A percentile compares a stretch with the other conserved stretches of the same genome.
Conservation (phyloP, 2,113 vertebrate genomes). For the Nerophis lumbriciformis region DNA sequence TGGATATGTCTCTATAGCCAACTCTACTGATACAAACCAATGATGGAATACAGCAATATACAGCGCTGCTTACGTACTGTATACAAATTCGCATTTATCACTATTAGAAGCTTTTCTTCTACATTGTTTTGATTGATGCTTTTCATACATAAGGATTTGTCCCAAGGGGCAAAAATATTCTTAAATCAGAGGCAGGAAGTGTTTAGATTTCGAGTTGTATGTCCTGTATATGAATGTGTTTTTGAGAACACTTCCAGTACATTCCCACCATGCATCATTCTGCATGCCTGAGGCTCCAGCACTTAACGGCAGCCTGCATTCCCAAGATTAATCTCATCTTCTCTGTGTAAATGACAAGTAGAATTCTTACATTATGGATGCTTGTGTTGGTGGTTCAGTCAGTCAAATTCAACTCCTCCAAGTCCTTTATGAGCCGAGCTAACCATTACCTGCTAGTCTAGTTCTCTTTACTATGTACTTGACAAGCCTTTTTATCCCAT, state of each 20-base stretch:
- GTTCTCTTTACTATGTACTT: too few relatives aligned
- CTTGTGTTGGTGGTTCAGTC: neutral
- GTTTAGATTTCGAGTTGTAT: neutral
- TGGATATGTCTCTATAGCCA: neutral
- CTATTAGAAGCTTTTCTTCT: neutral
- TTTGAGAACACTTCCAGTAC: neutral
- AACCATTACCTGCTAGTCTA: neutral
- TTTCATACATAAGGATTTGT: neutral
- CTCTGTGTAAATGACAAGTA: neutral
- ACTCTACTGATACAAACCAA: neutral
- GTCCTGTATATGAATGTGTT: neutral
- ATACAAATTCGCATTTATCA: neutral
- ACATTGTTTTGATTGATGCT: neutral
- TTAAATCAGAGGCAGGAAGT: constrained; percentile 3
- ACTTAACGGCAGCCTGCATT: neutral
- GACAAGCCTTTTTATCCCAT: too few relatives aligned
- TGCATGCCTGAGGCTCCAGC: neutral
- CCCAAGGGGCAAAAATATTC: neutral
- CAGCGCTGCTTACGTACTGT: neutral
- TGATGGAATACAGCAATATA: constrained; percentile 2
- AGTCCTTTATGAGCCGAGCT: neutral
- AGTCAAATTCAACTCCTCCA: neutral
- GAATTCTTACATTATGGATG: neutral
- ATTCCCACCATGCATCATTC: neutral
- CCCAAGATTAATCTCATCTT: neutral